Percentiles rank a stretch among this genome's conserved stretches.
Evolutionary conservation across 1,140 invertebrate genomes (phyloP).

Genomic region (Zaprionus nigranus): DNA sequence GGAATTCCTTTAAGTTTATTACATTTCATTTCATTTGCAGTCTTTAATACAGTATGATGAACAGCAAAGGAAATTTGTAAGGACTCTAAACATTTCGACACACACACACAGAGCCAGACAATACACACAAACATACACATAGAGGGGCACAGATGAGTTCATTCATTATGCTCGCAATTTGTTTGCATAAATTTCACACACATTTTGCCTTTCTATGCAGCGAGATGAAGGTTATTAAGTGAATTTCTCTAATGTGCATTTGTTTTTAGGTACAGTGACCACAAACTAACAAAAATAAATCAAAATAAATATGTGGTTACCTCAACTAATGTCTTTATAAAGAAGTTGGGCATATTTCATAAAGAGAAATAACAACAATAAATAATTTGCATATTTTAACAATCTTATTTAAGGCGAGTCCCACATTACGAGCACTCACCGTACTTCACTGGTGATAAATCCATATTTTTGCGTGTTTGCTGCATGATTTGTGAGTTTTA

Average conservation of each 20-base stretch:
- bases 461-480: conserved; percentile 22
- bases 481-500: conserved; percentile 21
- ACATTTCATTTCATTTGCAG: neutral
- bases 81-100: neutral
- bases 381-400: neutral
- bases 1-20: neutral
- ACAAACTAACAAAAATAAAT: neutral
- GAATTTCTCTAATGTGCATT: conserved; percentile 23
- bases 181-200: conserved; percentile 51
- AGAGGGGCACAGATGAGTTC: conserved; percentile 13
- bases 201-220: conserved; percentile 31
- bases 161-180: conserved; percentile 37
- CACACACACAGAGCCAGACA: neutral
- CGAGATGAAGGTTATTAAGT: conserved; percentile 23
- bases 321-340: neutral
- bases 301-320: too few species aligned
- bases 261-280: neutral
- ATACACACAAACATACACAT: neutral
- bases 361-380: too few species aligned
- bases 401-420: neutral
- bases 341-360: too few species aligned
- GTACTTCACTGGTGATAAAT: conserved; percentile 2
- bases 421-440: neutral
- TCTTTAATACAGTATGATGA: neutral
- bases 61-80: conserved; percentile 10